Conservation (phyloP, 2,113 vertebrate genomes). For the Sigmodon hispidus region DNA sequence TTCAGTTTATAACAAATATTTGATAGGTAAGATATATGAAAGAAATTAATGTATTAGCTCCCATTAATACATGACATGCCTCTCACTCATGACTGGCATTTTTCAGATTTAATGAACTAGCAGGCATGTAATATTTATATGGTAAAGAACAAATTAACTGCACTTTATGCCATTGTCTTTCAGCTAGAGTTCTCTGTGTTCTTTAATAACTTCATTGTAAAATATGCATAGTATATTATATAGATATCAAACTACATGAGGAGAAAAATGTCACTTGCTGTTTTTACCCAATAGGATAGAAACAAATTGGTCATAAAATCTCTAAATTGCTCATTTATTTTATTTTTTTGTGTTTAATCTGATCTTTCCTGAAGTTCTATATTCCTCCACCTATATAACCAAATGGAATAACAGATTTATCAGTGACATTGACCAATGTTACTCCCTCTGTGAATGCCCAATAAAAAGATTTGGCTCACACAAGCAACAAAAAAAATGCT, state of each 20-base stretch:
- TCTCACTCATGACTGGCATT: neutral
- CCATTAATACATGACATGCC: neutral
- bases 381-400: neutral
- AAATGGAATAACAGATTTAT: neutral
- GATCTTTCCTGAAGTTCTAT: neutral
- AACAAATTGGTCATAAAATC: neutral
- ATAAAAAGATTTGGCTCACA: neutral
- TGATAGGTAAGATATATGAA: constrained; percentile 4
- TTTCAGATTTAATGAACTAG: neutral
- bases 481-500: neutral
- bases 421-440: neutral
- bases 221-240: fast-evolving
- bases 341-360: neutral
- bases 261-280: neutral
- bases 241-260: neutral
- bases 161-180: fast-evolving
- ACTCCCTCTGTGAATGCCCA: neutral
- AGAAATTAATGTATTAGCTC: neutral
- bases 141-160: neutral
- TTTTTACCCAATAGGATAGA: neutral
- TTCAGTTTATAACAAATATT: neutral
- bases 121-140: neutral
- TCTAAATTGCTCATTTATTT: neutral
- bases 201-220: neutral
- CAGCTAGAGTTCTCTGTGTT: neutral